Evolutionary conservation across 2,113 vertebrate species (phyloP), one percentile per base, ranked within the genome.

Genomic region (Emberiza fucata): DNA sequence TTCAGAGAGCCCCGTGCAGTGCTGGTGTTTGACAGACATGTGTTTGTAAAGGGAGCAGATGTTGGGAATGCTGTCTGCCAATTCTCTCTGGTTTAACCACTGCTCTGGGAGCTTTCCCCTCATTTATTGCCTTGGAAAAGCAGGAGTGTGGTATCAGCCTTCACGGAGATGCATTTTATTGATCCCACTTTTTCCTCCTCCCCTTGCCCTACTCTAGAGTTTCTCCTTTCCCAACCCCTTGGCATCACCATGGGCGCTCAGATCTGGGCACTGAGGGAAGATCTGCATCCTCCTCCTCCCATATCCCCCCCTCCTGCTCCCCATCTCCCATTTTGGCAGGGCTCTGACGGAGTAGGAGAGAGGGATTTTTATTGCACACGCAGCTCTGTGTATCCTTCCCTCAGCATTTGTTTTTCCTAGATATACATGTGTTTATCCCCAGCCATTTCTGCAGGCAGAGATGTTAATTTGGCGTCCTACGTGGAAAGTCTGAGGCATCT

Each of bases 401-500:
- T 48, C 1, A 90, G 56, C 77, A 23, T 83, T 93, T 91, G 72
- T 94, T 88, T 92, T 95, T 95, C 91, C 97, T 96, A 87, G 87
- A 87, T 89, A 39, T 86, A 75, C 70, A 76, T 64, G 81, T 57
- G 15, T 63, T 90, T 92, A 81, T 94, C 88, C 91, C 47, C 92
- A 81, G 81, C 69, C 89, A 33, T 72, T 96, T 89, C 92, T 90
- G 29, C 72, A 80, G 77, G 50, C 56, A 78, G 81, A 75, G 95
- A 94, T 89, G 94, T 94, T 73, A 35, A 72, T 94, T 93, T 97
- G 97, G 97, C 97, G 33, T 88, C 73, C 12, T 35, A 1, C 2
- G 5, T 92, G 97, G 96, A 98, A 97, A 97, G 56, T 96, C 93
- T 97, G 92, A 97, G 94, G 85, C 94, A 68, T 91, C 86, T 69